phyloP scores from a whole-genome alignment of 1,140 invertebrate genomes.

The Bombus pascuorum region DNA sequence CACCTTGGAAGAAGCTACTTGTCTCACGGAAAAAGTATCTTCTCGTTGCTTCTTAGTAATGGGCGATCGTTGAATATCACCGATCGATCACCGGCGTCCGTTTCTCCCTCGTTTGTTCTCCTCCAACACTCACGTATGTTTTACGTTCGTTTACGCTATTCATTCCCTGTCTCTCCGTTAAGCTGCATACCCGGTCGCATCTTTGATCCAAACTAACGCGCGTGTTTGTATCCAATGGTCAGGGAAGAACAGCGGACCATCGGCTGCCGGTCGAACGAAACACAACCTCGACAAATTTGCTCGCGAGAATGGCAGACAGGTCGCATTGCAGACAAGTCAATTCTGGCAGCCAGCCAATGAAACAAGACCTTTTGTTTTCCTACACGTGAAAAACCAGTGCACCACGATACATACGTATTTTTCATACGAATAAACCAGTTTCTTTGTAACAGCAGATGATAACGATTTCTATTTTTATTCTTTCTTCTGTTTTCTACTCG shows the following conservation, averaged over 20 bases:
- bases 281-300: not conserved
- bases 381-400: not conserved
- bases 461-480: not conserved
- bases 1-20: conserved; percentile 53
- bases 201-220: no score
- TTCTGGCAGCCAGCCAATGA: conserved; percentile 25
- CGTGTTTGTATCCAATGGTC: no score
- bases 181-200: no score
- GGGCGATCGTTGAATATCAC: conserved; percentile 20
- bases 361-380: not conserved
- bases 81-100: not conserved
- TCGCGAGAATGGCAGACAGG: conserved; percentile 10
- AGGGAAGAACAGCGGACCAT: not conserved
- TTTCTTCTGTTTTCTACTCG: not conserved
- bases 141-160: no score
- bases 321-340: conserved; percentile 45
- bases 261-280: not conserved
- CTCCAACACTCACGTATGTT: no score
- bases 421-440: not conserved
- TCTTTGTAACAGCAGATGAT: not conserved
- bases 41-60: conserved; percentile 38
- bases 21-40: conserved; percentile 48
- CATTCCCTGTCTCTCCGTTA: no score
- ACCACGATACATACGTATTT: not conserved
- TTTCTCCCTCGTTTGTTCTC: not conserved